Conservation (phyloP, 2,113 vertebrate species). For the Oryzias melastigma region DNA sequence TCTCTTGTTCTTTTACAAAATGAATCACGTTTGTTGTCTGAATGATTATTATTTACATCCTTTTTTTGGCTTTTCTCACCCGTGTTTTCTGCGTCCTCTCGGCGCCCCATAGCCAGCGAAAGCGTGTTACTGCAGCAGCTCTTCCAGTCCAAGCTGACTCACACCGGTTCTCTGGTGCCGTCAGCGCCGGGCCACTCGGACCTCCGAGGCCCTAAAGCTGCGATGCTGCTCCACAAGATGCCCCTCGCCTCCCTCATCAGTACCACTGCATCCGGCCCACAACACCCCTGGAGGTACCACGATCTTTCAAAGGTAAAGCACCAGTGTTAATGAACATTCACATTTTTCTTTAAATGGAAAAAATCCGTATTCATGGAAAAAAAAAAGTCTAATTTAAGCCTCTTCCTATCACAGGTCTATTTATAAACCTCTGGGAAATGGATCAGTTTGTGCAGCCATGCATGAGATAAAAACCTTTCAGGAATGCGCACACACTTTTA, state of each 20-base stretch:
- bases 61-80: conserved; percentile 45
- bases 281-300: conserved; percentile 80
- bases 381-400: conserved; percentile 37
- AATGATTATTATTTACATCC: conserved; percentile 57
- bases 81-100: conserved; percentile 36
- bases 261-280: conserved; percentile 59
- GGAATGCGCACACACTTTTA: conserved; percentile 5
- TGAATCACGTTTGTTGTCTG: conserved; percentile 39
- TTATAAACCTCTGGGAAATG: conserved; percentile 58
- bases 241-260: conserved; percentile 42
- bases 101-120: conserved; percentile 85
- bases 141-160: conserved; percentile 92
- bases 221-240: conserved; percentile 79
- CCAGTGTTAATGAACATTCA: not conserved
- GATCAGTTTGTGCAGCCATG: conserved; percentile 37
- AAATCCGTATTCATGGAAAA: conserved; percentile 34
- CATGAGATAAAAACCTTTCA: conserved; percentile 28
- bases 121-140: conserved; percentile 89
- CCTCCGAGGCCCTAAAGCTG: conserved; percentile 82
- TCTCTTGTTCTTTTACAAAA: conserved; percentile 17
- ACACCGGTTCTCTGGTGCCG: conserved; percentile 88
- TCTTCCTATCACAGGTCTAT: conserved; percentile 49
- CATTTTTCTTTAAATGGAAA: no score
- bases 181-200: conserved; percentile 78
- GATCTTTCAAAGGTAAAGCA: conserved; percentile 87